Conservation (phyloP, 2,797 vertebrate species). For the Manis pentadactyla region DNA sequence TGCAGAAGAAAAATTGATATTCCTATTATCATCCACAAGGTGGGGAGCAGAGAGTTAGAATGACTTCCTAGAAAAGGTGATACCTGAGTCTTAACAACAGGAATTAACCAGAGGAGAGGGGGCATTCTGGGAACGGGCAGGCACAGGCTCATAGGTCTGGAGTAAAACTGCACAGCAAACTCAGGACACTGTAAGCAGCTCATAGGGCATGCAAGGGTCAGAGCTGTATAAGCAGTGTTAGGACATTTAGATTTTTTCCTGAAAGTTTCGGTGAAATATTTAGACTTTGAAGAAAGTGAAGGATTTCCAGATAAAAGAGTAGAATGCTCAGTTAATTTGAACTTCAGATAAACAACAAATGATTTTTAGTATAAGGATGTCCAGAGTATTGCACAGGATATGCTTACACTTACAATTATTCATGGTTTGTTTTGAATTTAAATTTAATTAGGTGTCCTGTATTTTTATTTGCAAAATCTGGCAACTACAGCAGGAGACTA, state of each 20-base stretch:
- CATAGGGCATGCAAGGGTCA: not conserved
- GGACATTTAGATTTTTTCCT: constrained; percentile 26
- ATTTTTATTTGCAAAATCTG: constrained; percentile 59
- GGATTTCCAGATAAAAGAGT: constrained; percentile 16
- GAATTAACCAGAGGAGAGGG: not conserved
- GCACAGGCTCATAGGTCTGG: not conserved
- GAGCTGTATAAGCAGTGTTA: not conserved
- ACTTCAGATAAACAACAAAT: constrained; percentile 52
- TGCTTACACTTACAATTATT: constrained; percentile 23
- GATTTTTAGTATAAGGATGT: constrained; percentile 15
- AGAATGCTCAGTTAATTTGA: constrained; percentile 22
- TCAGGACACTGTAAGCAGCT: not conserved
- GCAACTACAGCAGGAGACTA: not conserved
- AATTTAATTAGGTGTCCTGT: constrained; percentile 22
- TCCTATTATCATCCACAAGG: not conserved
- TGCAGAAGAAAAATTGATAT: not conserved
- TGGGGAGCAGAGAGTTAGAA: not conserved
- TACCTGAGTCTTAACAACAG: not conserved
- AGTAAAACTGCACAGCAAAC: not conserved
- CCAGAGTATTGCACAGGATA: not conserved
- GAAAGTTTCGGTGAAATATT: not conserved
- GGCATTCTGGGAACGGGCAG: not conserved
- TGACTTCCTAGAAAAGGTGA: not conserved
- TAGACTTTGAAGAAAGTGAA: constrained; percentile 4
- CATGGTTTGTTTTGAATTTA: constrained; percentile 46